These are phyloP conservation scores for Dasypus novemcinctus DNA, from an alignment of 2,113 vertebrate species.

Conservation along the genomic window DNA sequence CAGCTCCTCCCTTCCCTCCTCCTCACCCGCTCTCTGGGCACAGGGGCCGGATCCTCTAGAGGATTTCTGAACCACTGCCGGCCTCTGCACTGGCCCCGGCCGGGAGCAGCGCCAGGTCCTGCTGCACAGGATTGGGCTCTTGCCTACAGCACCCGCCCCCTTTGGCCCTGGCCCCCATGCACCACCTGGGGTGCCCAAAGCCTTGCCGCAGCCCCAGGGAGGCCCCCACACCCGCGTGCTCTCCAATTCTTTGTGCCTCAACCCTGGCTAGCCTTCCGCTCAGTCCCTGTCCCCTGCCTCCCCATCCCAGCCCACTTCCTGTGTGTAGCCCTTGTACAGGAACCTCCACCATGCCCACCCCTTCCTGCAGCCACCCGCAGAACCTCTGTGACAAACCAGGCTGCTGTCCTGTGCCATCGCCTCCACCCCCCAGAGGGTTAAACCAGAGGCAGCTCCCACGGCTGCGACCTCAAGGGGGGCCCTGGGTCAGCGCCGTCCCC, in stretches of 20 bases:
- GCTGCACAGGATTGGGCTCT: no score
- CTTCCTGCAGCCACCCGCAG: background rate
- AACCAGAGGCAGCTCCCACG: background rate
- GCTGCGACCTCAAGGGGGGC: background rate
- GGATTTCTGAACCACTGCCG: no score
- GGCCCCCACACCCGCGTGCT: background rate
- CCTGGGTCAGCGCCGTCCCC: background rate
- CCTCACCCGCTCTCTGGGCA: no score
- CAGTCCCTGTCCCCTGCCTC: accelerated
- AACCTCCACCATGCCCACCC: no score
- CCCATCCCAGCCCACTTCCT: background rate
- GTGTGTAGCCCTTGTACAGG: background rate
- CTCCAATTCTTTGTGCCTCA: background rate
- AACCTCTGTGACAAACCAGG: background rate
- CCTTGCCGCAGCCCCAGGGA: no score
- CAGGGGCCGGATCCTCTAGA: no score
- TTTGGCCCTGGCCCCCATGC: background rate
- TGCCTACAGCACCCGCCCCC: no score
- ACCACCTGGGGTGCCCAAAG: background rate
- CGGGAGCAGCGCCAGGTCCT: no score
- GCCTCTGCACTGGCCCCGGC: no score
- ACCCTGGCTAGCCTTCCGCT: background rate
- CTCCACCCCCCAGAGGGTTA: background rate
- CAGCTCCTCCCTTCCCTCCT: no score
- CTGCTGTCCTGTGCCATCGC: background rate